Base-by-base conservation (phyloP, 2,888 invertebrate genomes). In the Melinaea marsaeus region DNA sequence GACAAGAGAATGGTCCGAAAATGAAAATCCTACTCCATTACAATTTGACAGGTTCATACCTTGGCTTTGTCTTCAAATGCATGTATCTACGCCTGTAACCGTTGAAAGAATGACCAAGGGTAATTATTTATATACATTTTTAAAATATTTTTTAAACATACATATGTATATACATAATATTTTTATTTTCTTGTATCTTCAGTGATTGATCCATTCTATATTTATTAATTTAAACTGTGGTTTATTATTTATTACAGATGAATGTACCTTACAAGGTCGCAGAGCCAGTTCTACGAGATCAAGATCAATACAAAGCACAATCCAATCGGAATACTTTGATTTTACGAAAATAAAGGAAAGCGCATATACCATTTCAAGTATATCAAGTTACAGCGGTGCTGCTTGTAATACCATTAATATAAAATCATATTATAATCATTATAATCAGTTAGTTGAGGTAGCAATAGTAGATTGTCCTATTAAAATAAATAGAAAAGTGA, bases 11-110 rank as follows among this genome's bases (percentile, higher is more conserved):
- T 13, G 13, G 45, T 60, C 62, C 13, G 62, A 56, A 58, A 57
- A 33, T 61, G 35, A 2, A 55, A 65, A 59, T n/a, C 75, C 74
- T 0, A 76, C 74, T 46, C 85, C 84, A 4, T 56, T 72, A 48
- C 74, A 83, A 55, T 84, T 85, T 58, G 79, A 81, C 22, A 55
- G 57, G 4, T 85, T 83, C 57, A 46, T 85, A 37, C 84, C 85
- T n/a, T 84, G 84, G 83, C 63, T 76, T 9, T 83, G 82, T 57
- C 45, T 63, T 46, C 65, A 77, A 69, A 76, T 75, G 72, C 62
- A 76, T 57, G 62, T 70, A 2, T 70, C 73, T 37, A 62, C 70
- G 4, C n/a, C 60, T 13, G 75, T 82, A 9, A 13, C 62, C 2
- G 69, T 83, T 22, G 70, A 35, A 9, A 72, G 70, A 64, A 45